Evolutionary conservation across 2,797 vertebrate genomes (phyloP).

Genomic region (Chaunax sp.): DNA sequence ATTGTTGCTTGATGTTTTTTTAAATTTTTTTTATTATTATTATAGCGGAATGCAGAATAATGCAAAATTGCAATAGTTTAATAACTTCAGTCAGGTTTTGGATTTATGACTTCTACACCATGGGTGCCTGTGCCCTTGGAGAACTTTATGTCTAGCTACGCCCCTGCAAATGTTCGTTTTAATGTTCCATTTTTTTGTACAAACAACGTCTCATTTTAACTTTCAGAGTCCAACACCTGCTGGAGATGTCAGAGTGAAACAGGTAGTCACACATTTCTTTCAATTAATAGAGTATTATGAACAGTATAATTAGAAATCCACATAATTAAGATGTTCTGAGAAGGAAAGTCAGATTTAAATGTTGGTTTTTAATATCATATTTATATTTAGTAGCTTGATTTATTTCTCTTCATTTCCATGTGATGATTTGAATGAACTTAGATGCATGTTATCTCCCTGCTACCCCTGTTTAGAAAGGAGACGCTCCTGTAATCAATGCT

Average conservation of each 20-base stretch:
- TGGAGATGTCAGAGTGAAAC: constrained; percentile 86
- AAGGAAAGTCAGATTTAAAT: neutral
- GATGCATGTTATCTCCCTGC: constrained; percentile 11
- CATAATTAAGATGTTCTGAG: neutral
- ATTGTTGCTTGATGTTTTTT: too few species aligned
- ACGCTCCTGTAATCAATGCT: constrained; percentile 2
- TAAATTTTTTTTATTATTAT: too few species aligned
- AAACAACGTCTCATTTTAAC: constrained; percentile 66
- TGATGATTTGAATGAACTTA: neutral
- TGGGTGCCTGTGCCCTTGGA: too few species aligned
- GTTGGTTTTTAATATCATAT: too few species aligned
- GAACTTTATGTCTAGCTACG: too few species aligned
- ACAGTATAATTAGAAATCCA: neutral
- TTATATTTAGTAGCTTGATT: neutral
- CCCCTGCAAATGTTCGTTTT: constrained; percentile 10
- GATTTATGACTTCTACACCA: too few species aligned
- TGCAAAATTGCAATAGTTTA: too few species aligned
- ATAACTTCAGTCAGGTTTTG: too few species aligned
- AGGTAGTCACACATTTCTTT: constrained; percentile 71
- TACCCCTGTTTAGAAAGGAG: neutral
- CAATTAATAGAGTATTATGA: constrained; percentile 2
- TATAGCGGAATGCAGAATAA: too few species aligned
- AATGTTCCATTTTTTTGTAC: constrained; percentile 14
- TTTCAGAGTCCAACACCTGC: constrained; percentile 84
- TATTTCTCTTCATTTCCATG: too few species aligned